A percentile compares a stretch with the other conserved stretches of the same genome.
Conservation (phyloP, 2,113 vertebrate genomes). For the Bubalus kerabau region DNA sequence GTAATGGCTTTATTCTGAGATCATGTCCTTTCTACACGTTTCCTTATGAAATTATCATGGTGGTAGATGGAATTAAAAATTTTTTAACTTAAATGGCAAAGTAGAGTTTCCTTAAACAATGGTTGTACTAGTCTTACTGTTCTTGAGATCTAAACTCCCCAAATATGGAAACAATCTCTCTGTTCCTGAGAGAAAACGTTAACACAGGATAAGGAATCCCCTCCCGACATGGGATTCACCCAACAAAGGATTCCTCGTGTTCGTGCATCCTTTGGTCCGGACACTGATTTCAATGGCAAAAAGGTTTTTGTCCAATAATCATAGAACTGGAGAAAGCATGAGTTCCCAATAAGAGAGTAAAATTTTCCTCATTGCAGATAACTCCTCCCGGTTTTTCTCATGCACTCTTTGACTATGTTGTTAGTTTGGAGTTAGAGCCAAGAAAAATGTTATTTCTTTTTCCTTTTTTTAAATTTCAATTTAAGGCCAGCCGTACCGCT, state of each 20-base stretch:
- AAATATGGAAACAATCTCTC: not conserved
- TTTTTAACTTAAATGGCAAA: not conserved
- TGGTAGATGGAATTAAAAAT: not conserved
- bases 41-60: not conserved
- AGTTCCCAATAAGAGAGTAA: not conserved
- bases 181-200: not conserved
- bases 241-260: not conserved
- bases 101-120: not conserved
- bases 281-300: not conserved
- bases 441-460: constrained; percentile 16
- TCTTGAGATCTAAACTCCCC: not conserved
- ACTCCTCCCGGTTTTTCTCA: constrained; percentile 5
- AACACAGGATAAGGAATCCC: not conserved
- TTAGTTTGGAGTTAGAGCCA: not conserved
- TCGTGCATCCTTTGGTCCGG: not conserved
- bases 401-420: not conserved
- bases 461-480: constrained; percentile 65
- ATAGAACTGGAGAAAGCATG: not conserved
- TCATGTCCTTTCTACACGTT: not conserved
- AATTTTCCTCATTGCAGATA: not conserved
- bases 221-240: not conserved
- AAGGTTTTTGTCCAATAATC: not conserved
- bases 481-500: constrained; percentile 68
- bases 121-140: not conserved
- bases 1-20: constrained; percentile 7